Base-by-base conservation (phyloP, 2,888 invertebrate species). In the Platycheirus rosarum region DNA sequence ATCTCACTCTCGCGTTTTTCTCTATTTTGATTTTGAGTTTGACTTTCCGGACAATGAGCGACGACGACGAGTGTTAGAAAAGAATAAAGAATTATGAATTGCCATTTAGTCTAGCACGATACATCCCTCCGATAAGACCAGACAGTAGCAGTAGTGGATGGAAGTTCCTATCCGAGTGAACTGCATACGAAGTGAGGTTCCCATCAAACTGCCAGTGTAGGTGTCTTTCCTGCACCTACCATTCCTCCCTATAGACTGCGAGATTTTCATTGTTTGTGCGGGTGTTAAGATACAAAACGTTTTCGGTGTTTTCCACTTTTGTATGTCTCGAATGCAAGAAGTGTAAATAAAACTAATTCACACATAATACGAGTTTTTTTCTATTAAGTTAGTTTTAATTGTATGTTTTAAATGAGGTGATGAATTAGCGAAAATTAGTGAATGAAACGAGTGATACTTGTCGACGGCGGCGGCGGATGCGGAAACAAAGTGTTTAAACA, bases 91-190 rank as follows among this genome's bases (percentile, higher is more conserved):
- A 60, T 29, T 51, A 42, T 13, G 16, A 85, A 84, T n/a, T n/a
- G n/a, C n/a, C n/a, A n/a, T 86, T 87, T 71, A 87, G 87, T 87
- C 79, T 68, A 85, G 82, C 85, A 85, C 86, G 86, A 86, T 85
- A 85, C 85, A 84, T 86, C 84, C 85, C 84, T 75, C 84, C 84
- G 86, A 76, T 74, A 84, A 86, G 84, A 86, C 74, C n/a, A n/a
- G n/a, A 44, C 26, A 48, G n/a, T n/a, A n/a, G n/a, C n/a, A n/a
- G n/a, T 26, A 40, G 26, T 60, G 42, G 8, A 60, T 42, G 16
- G n/a, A 40, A 8, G 8, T 32, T 40, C 14, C 5, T 20, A 13
- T 20, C n/a, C n/a, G n/a, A n/a, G 8, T 32, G 29, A 32, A 23
- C 3, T 23, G 23, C 2, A 4, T 23, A n/a, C n/a, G 2, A 26